These are phyloP conservation scores for Cephus pygmeus DNA, from an alignment of 2,888 invertebrate species.

Conservation along the genomic window DNA sequence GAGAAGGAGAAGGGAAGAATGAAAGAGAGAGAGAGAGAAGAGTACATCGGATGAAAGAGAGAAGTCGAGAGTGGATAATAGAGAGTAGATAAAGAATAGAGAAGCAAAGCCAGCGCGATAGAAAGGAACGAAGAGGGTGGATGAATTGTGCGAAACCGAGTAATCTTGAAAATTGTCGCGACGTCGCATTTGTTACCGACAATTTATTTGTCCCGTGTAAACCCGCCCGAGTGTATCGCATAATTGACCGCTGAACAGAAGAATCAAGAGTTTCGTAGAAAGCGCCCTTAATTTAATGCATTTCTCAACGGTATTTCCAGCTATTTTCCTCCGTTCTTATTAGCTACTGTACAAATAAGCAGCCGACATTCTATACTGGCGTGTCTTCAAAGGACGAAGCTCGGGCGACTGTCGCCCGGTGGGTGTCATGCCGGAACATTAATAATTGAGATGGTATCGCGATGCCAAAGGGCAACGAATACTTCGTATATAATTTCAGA, in stretches of 20 bases:
- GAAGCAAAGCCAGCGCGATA: not conserved
- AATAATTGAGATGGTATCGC: not conserved
- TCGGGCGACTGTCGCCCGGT: not conserved
- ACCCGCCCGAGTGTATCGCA: not conserved
- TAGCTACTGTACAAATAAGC: not conserved
- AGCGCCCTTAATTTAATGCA: not conserved
- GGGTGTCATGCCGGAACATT: not conserved
- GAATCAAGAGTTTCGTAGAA: not conserved
- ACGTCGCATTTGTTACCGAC: not conserved
- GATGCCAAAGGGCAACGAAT: not conserved
- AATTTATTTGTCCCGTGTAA: not conserved
- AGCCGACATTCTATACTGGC: not conserved
- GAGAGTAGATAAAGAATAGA: not conserved
- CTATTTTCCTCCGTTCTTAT: not conserved
- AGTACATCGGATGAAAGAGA: not conserved
- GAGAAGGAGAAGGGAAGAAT: not conserved
- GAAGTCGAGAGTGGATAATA: not conserved
- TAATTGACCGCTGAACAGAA: not conserved
- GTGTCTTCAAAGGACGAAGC: not conserved
- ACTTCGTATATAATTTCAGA: not conserved
- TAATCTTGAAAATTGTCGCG: not conserved
- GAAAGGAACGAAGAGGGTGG: not conserved
- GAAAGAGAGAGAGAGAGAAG: not conserved
- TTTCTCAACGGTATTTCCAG: not conserved
- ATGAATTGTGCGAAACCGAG: not conserved